Conservation (phyloP, 2,888 invertebrate species). For the Uloborus plumipes region DNA sequence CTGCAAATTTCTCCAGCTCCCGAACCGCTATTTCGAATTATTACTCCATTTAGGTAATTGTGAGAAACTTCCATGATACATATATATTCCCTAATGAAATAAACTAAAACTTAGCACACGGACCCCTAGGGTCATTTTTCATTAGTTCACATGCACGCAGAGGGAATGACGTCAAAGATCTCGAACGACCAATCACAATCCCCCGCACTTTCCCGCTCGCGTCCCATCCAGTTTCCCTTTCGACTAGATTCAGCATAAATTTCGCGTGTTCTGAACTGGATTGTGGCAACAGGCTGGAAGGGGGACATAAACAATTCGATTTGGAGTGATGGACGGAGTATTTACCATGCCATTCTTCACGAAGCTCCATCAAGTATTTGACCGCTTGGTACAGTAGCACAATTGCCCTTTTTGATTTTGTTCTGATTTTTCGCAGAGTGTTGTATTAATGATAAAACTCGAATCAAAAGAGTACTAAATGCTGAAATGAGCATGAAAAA, state of each 20-base stretch:
- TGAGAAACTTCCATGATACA: too few species aligned
- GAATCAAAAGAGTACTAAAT: too few species aligned
- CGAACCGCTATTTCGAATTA: too few species aligned
- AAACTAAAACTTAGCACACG: too few species aligned
- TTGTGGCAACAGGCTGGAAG: too few species aligned
- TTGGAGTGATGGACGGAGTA: neutral
- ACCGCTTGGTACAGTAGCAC: neutral
- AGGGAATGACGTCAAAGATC: constrained; percentile 12
- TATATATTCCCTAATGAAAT: too few species aligned
- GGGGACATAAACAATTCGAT: neutral
- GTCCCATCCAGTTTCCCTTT: neutral
- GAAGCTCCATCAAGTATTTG: constrained; percentile 12
- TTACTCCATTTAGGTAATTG: too few species aligned
- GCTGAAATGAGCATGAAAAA: too few species aligned
- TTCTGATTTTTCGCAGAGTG: too few species aligned
- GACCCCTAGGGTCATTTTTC: constrained; percentile 16
- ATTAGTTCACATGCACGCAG: constrained; percentile 14
- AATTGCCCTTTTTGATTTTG: neutral
- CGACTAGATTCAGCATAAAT: neutral
- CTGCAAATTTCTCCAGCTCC: too few species aligned
- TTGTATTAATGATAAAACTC: too few species aligned
- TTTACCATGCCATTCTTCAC: constrained; percentile 1
- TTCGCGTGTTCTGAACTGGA: constrained; percentile 8
- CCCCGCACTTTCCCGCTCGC: neutral
- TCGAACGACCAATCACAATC: constrained; percentile 2